Evolutionary conservation across 2,113 vertebrate species (phyloP), one percentile per base, ranked within the genome.

Genomic region (Anser cygnoides): DNA sequence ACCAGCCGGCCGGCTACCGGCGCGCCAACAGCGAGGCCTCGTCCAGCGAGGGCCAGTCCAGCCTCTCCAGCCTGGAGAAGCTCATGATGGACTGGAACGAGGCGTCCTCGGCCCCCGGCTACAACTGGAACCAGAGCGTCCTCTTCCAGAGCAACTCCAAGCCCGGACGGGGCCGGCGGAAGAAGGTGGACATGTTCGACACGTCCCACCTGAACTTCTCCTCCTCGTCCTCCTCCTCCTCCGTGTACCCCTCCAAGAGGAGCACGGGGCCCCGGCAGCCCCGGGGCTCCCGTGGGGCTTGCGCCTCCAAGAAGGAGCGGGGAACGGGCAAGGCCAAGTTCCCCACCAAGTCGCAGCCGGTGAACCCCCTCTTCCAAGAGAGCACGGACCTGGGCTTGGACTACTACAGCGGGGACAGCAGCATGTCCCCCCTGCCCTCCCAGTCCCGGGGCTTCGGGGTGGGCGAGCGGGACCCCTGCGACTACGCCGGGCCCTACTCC

Each of bases 41-140:
- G 6, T 98, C 97, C 96, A 98, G 97, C 1, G 99, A 99, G 83
- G 98, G 98, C 59, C 99, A 99, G 93, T 99, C 99, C 25, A 99
- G 99, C 95, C 98, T 99, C 81, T 99, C 99, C 80, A 99, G 99
- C 96, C 97, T 99, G 96, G 99, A 99, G 98, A 99, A 99, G 89
- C 95, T 99, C 91, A 99, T 99, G 99, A 99, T 99, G 98, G 99
- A 99, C 94, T 99, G 99, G 99, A 99, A 99, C 0, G 99, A 99
- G 97, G 99, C 99, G 0, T 99, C 99, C 8, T 98, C 99, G 0
- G 99, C 99, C 33, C 99, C 99, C 1, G 99, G 99, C 58, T 99
- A 99, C 96, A 99, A 99, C 98, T 99, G 99, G 99, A 99, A 99
- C 97, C 99, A 99, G 98, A 99, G 98, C 2, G 99, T 99, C 83